Conservation (phyloP, 2,113 vertebrate genomes). For the Xiphophorus hellerii region DNA sequence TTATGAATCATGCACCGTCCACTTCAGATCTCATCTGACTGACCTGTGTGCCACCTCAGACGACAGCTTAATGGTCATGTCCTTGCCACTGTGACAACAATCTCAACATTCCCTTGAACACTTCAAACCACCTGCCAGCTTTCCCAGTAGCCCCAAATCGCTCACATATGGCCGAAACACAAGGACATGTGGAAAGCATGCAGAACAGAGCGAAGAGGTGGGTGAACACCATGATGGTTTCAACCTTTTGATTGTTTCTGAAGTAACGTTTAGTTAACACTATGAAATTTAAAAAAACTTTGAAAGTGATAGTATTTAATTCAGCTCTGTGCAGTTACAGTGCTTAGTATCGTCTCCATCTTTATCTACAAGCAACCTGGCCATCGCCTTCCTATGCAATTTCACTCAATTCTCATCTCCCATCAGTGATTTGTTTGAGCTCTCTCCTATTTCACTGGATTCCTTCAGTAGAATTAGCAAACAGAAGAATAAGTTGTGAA, state of each 20-base stretch:
- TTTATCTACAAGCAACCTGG: background rate
- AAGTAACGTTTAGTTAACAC: background rate
- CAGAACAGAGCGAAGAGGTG: slow-evolving; percentile 1
- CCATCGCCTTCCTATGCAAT: too few species aligned
- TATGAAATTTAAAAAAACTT: background rate
- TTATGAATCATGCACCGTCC: slow-evolving; percentile 23
- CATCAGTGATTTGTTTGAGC: too few species aligned
- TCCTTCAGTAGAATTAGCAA: too few species aligned
- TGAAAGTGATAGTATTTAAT: background rate
- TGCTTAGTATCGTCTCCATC: background rate
- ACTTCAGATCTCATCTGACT: slow-evolving; percentile 55
- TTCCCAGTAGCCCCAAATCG: slow-evolving; percentile 70
- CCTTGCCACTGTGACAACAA: slow-evolving; percentile 79
- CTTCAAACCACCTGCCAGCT: slow-evolving; percentile 62
- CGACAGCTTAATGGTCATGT: slow-evolving; percentile 73
- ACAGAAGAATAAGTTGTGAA: too few species aligned
- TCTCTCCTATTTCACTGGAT: too few species aligned
- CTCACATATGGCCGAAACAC: slow-evolving; percentile 75
- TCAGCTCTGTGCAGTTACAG: background rate
- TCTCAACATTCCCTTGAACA: slow-evolving; percentile 71
- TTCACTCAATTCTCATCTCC: too few species aligned
- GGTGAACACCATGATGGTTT: slow-evolving; percentile 17
- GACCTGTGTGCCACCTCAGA: slow-evolving; percentile 66
- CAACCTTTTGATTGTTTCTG: slow-evolving; percentile 6
- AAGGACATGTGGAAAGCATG: slow-evolving; percentile 12